phyloP scores from a whole-genome alignment of 1,140 invertebrate genomes.

The Apis mellifera region Amel_HAv3.1 CM009936.2:15666501-15667000 shows the following conservation, averaged over 20 bases:
- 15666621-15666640: neutral
- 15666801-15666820: slow-evolving; percentile 2
- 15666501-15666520: slow-evolving; percentile 89
- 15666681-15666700: neutral
- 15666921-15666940: too few species aligned
- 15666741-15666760: neutral
- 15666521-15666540: slow-evolving; percentile 91
- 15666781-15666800: neutral
- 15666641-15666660: slow-evolving; percentile 16
- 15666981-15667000: neutral
- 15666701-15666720: neutral
- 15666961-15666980: too few species aligned
- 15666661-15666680: neutral
- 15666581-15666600: slow-evolving; percentile 51
- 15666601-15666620: slow-evolving; percentile 35
- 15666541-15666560: slow-evolving; percentile 72
- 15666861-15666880: neutral
- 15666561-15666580: slow-evolving; percentile 53
- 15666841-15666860: neutral
- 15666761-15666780: neutral
- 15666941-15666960: too few species aligned
- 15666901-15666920: too few species aligned
- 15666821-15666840: neutral
- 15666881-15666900: neutral
- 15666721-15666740: neutral